Evolutionary conservation across 2,888 invertebrate species (phyloP).

Genomic region (Leptothorax acervorum): DNA sequence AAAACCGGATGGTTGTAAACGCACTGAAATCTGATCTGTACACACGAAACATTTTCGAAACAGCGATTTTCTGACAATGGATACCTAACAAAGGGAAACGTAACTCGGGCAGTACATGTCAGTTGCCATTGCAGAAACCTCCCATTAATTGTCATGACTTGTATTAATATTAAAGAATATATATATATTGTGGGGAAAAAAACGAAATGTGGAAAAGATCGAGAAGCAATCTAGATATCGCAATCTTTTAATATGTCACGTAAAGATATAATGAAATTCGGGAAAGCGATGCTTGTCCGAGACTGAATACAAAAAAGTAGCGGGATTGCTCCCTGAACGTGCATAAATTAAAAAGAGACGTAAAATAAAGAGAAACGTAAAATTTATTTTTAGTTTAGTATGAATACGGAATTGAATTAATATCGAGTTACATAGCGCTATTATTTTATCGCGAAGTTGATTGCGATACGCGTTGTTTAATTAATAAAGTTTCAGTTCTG

Average conservation of each 20-base stretch:
- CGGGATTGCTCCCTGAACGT: background rate
- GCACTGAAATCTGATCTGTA: constrained; percentile 2
- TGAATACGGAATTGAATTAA: constrained; percentile 15
- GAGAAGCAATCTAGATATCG: background rate
- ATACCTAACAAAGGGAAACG: background rate
- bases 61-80: background rate
- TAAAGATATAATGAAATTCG: background rate
- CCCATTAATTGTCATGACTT: background rate
- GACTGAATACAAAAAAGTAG: background rate
- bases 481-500: constrained; percentile 20
- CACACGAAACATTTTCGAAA: constrained; percentile 17
- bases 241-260: background rate
- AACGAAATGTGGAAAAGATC: background rate
- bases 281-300: background rate
- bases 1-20: constrained; percentile 1
- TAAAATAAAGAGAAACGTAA: background rate
- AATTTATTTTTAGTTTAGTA: constrained; percentile 19
- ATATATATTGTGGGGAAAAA: background rate
- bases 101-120: background rate
- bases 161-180: background rate
- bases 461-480: constrained; percentile 25
- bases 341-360: background rate
- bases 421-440: background rate
- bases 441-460: constrained; percentile 17
- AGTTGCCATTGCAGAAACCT: background rate